These are phyloP conservation scores for Volucella zonaria DNA, from an alignment of 2,888 invertebrate species.

Conservation along the genomic window DNA sequence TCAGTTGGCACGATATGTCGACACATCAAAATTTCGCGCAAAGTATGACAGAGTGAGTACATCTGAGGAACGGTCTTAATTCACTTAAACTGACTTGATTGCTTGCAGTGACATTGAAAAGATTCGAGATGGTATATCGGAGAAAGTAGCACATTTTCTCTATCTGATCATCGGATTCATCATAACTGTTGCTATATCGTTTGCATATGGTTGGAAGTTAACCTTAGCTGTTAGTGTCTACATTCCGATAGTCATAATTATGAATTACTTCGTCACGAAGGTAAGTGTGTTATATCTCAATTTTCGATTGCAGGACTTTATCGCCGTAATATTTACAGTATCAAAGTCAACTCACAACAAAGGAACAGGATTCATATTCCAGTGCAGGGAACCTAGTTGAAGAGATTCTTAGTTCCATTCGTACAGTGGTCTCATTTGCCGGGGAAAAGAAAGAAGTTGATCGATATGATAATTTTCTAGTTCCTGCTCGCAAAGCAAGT, in stretches of 20 bases:
- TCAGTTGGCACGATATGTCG: constrained; percentile 89
- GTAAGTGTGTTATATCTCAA: constrained; percentile 82
- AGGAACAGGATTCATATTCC: constrained; percentile 89
- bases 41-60: constrained; percentile 89
- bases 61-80: background rate
- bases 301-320: background rate
- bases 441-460: constrained; percentile 89
- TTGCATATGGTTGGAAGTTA: constrained; percentile 93
- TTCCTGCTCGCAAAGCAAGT: constrained; percentile 87
- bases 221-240: constrained; percentile 91
- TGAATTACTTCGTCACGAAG: constrained; percentile 90
- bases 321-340: constrained; percentile 81
- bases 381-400: constrained; percentile 90
- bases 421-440: constrained; percentile 91
- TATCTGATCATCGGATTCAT: constrained; percentile 83
- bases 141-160: constrained; percentile 90
- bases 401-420: constrained; percentile 88
- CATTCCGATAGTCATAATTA: constrained; percentile 89
- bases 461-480: constrained; percentile 84
- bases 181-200: constrained; percentile 88
- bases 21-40: constrained; percentile 89
- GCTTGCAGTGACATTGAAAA: constrained; percentile 88
- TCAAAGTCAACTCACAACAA: constrained; percentile 87
- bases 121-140: constrained; percentile 92
- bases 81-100: background rate